A percentile compares a stretch with the other conserved stretches of the same genome.
These are phyloP conservation scores for Rhipidura dahli DNA, from an alignment of 2,113 vertebrate genomes.

Conservation along the genomic window DNA sequence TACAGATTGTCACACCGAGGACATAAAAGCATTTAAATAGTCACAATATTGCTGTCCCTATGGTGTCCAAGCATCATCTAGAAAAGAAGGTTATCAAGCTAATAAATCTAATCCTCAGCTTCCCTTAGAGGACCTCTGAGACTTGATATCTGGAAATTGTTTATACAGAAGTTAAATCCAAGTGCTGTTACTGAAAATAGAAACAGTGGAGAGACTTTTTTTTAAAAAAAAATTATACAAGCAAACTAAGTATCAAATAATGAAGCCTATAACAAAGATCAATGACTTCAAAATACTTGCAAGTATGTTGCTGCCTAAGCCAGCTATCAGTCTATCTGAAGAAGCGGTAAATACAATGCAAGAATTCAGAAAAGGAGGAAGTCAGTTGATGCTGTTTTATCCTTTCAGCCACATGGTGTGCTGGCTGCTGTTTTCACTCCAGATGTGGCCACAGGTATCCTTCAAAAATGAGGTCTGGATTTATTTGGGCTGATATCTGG, in stretches of 20 bases:
- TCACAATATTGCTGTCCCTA: background rate
- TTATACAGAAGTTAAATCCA: background rate
- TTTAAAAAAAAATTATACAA: background rate
- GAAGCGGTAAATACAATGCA: background rate
- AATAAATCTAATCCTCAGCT: background rate
- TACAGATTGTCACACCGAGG: background rate
- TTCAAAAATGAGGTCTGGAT: background rate
- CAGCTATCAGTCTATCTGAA: background rate
- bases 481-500: background rate
- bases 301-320: background rate
- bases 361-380: background rate
- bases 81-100: background rate
- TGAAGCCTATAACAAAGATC: background rate
- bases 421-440: background rate
- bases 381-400: background rate
- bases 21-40: background rate
- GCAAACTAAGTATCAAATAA: background rate
- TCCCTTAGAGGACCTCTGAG: background rate
- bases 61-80: background rate
- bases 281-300: background rate
- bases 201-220: background rate
- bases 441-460: background rate
- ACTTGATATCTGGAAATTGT: background rate
- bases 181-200: background rate
- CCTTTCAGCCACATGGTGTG: background rate